A percentile compares a stretch with the other conserved stretches of the same genome.
phyloP scores from a whole-genome alignment of 2,113 vertebrate genomes.

The Scomber scombrus region DNA sequence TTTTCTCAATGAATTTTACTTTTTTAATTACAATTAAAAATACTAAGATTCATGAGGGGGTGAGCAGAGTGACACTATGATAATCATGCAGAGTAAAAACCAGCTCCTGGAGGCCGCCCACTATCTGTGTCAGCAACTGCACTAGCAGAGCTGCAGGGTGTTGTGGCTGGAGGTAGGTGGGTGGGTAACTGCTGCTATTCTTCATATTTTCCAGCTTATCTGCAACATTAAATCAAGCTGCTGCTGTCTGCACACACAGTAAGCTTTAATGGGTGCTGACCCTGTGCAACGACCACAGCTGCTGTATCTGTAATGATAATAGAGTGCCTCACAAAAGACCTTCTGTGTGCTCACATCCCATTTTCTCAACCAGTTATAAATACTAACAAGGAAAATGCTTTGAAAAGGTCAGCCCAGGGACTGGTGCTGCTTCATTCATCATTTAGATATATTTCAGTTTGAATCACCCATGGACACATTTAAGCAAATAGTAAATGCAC shows the following conservation, averaged over 20 bases:
- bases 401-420: slow-evolving; percentile 66
- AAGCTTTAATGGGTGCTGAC: slow-evolving; percentile 48
- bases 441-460: slow-evolving; percentile 22
- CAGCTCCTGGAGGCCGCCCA: slow-evolving; percentile 48
- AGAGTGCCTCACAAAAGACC: slow-evolving; percentile 40
- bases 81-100: slow-evolving; percentile 45
- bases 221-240: slow-evolving; percentile 38
- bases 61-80: slow-evolving; percentile 26
- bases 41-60: background rate
- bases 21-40: slow-evolving; percentile 5
- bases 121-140: slow-evolving; percentile 54
- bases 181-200: slow-evolving; percentile 56
- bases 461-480: slow-evolving; percentile 2
- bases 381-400: slow-evolving; percentile 50
- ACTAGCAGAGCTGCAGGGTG: slow-evolving; percentile 39
- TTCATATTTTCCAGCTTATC: slow-evolving; percentile 54
- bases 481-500: slow-evolving; percentile 26
- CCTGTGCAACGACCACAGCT: slow-evolving; percentile 58
- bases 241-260: slow-evolving; percentile 30
- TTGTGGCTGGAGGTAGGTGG: slow-evolving; percentile 60
- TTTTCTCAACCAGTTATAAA: slow-evolving; percentile 49
- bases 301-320: slow-evolving; percentile 30
- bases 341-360: background rate
- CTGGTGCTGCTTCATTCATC: slow-evolving; percentile 9
- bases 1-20: background rate